Base-by-base conservation (phyloP, 2,888 invertebrate species). In the Carterocephalus palaemon region DNA sequence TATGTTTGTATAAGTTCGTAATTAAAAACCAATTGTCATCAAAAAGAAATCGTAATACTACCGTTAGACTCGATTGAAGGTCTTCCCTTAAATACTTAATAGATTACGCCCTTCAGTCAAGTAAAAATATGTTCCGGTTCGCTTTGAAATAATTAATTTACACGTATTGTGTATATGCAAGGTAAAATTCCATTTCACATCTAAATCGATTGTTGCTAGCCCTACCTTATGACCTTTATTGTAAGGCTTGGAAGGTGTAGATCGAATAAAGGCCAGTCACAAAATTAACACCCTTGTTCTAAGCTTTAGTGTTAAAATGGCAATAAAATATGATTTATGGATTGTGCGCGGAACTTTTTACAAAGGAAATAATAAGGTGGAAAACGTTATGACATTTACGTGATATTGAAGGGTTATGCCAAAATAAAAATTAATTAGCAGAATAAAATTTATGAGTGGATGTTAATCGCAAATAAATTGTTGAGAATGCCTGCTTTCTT, bases 201-300 rank as follows among this genome's bases (percentile, higher is more conserved):
- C n/a, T 15, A 39, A 9, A 9, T 20, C 29, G 20, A 39, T 24
- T 17, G 32, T 22, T n/a, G 17, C 2, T 4, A 31, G 40, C 15
- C 23, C 17, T 31, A 23, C 31, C 31, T 32, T 9, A 8, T 40
- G 23, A 32, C 40, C 40, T 40, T 40, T 40, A 9, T 8, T n/a
- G 15, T 32, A 31, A 13, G 3, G 9, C 15, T n/a, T n/a, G n/a
- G n/a, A 17, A 38, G 10, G 37, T 10, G 10, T 32, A 8, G 22
- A 15, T 15, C 29, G 29, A 29, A 24, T 40, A 40, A 40, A 32
- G 31, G 40, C 8, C 31, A 32, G 23, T 24, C 24, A 40, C 23
- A 24, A 42, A 33, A 42, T 40, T 32, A 40, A n/a, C 40, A 23
- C 40, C 40, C 31, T 40, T 10, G 12, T 7, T 40, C n/a, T 38